These are phyloP conservation scores for Epicampocera succincta DNA, from an alignment of 2,888 invertebrate species.

Conservation along the genomic window DNA sequence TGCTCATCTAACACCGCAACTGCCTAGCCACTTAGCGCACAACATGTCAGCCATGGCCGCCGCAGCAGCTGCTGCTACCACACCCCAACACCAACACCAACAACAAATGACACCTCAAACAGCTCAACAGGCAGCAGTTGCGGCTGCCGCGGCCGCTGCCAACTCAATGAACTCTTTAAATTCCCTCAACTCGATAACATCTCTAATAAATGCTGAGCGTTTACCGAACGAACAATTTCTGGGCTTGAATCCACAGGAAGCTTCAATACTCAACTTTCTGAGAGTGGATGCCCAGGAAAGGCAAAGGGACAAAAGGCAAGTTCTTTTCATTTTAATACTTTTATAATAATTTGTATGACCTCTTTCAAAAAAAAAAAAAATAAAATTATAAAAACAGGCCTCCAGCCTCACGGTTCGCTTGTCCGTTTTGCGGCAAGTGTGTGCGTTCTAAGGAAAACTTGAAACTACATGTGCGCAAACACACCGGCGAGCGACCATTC, in stretches of 20 bases:
- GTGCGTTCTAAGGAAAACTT: constrained; percentile 94
- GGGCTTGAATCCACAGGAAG: constrained; percentile 83
- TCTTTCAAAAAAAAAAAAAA: background rate
- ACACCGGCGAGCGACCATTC: constrained; percentile 93
- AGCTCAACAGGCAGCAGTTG: constrained; percentile 71
- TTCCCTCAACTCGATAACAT: constrained; percentile 78
- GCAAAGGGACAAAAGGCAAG: constrained; percentile 85
- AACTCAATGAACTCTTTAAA: constrained; percentile 76
- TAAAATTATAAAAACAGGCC: too few relatives aligned
- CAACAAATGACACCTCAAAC: constrained; percentile 64
- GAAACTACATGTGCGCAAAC: constrained; percentile 93
- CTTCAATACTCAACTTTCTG: constrained; percentile 86
- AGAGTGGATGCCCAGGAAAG: constrained; percentile 84
- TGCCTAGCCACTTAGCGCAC: constrained; percentile 70
- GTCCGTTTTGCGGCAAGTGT: constrained; percentile 94
- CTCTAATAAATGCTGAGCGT: constrained; percentile 83
- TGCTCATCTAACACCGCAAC: constrained; percentile 71
- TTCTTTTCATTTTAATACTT: constrained; percentile 8
- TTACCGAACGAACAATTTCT: constrained; percentile 83
- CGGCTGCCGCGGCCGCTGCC: constrained; percentile 72
- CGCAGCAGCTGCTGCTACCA: constrained; percentile 71
- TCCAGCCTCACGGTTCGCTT: constrained; percentile 87
- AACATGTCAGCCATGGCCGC: constrained; percentile 69
- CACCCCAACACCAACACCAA: constrained; percentile 62
- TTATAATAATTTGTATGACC: background rate